These are phyloP conservation scores for Megalops atlanticus DNA, from an alignment of 2,113 vertebrate species.

Conservation along the genomic window DNA sequence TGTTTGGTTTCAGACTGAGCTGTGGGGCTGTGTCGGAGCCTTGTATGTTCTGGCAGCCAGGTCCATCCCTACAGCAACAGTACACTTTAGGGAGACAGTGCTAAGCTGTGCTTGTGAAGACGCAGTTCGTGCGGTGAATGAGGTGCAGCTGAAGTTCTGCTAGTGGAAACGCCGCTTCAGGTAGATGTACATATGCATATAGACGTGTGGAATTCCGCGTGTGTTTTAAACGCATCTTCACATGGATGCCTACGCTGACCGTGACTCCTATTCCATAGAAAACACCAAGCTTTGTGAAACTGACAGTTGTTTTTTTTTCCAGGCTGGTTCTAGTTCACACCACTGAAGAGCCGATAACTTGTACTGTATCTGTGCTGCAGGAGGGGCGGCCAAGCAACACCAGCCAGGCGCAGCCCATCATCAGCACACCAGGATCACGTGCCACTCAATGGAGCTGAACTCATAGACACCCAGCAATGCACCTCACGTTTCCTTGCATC, in stretches of 20 bases:
- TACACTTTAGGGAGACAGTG: background rate
- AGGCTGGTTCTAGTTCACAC: slow-evolving; percentile 22
- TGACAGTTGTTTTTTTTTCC: background rate
- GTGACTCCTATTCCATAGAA: background rate
- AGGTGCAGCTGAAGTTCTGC: slow-evolving; percentile 30
- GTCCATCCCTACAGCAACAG: background rate
- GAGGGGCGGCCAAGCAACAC: slow-evolving; percentile 93
- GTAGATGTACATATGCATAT: background rate
- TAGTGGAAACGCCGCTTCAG: slow-evolving; percentile 35
- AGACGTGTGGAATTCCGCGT: background rate
- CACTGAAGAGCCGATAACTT: slow-evolving; percentile 38
- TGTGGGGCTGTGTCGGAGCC: background rate
- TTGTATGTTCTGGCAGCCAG: background rate
- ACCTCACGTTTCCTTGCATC: slow-evolving; percentile 48
- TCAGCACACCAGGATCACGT: slow-evolving; percentile 67
- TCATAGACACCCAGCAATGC: slow-evolving; percentile 53
- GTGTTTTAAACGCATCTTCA: background rate
- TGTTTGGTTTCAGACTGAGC: background rate
- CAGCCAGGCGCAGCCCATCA: slow-evolving; percentile 93
- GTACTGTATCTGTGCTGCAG: slow-evolving; percentile 76
- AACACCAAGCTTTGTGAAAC: background rate
- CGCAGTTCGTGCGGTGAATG: background rate
- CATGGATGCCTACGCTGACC: background rate
- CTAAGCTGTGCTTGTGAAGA: background rate
- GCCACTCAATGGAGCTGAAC: slow-evolving; percentile 1